These are phyloP conservation scores for Trypoxylus dichotomus DNA, from an alignment of 1,140 invertebrate species.

Conservation along the genomic window DNA sequence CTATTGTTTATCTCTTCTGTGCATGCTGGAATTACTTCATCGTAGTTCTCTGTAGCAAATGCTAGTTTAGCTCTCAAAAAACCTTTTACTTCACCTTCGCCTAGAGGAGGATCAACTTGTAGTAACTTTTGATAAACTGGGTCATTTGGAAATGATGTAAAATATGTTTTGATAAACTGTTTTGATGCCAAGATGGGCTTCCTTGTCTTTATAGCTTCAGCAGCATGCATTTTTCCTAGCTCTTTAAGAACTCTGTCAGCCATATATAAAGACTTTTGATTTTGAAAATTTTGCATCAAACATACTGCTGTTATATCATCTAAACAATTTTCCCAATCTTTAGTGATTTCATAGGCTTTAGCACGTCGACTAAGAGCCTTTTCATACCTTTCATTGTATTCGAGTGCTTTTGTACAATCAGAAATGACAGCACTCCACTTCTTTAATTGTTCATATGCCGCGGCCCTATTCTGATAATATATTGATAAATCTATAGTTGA, in stretches of 20 bases:
- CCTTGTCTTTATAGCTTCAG: conserved; percentile 68
- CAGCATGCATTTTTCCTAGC: conserved; percentile 69
- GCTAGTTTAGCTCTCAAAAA: conserved; percentile 68
- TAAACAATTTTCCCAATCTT: conserved; percentile 76
- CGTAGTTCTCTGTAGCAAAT: conserved; percentile 72
- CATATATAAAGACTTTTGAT: conserved; percentile 73
- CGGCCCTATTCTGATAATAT: conserved; percentile 95
- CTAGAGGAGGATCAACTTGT: conserved; percentile 43
- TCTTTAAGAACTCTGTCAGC: conserved; percentile 88
- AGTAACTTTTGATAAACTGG: conserved; percentile 61
- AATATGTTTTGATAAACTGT: conserved; percentile 82
- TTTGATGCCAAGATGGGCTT: conserved; percentile 77
- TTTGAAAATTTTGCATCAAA: conserved; percentile 85
- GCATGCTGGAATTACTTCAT: conserved; percentile 77
- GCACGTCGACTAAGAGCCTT: conserved; percentile 87
- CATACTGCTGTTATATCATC: conserved; percentile 93
- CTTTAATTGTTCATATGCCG: conserved; percentile 90
- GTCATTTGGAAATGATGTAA: conserved; percentile 82
- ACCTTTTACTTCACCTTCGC: conserved; percentile 53
- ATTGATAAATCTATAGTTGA: conserved; percentile 77
- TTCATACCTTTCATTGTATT: conserved; percentile 83
- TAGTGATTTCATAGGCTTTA: conserved; percentile 77
- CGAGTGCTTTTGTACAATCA: conserved; percentile 84
- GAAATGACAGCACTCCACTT: conserved; percentile 82
- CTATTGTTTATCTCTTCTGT: conserved; percentile 77